Percentiles rank a stretch among this genome's conserved stretches.
Conservation (phyloP, 2,888 invertebrate species). For the Adelphocoris suturalis region DNA sequence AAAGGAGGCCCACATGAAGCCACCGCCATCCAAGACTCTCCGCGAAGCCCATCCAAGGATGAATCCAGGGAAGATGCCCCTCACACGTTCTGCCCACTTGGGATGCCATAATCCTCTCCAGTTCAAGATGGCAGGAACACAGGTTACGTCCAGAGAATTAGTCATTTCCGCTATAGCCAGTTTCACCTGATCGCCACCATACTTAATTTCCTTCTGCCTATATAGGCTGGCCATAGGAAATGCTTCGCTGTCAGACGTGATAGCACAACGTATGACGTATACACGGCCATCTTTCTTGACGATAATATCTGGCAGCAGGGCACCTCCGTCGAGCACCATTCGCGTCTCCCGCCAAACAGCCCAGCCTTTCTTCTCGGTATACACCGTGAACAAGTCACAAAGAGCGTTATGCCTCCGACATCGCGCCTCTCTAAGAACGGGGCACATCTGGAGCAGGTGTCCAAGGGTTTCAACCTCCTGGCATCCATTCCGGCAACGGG, state of each 20-base stretch:
- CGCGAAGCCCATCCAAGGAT: neutral
- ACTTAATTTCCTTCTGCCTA: neutral
- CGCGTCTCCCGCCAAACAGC: neutral
- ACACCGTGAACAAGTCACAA: neutral
- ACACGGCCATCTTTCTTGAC: neutral
- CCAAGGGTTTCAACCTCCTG: no score
- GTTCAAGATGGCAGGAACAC: no score
- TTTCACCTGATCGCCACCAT: no score
- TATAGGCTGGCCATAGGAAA: neutral
- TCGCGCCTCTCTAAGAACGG: no score
- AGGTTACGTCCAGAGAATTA: no score
- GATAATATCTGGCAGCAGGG: neutral
- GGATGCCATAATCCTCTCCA: no score
- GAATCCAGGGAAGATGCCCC: neutral
- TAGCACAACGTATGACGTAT: neutral
- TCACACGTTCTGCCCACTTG: no score
- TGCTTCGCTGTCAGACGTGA: neutral
- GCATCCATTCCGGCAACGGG: no score
- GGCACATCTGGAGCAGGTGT: no score
- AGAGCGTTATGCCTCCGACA: no score
- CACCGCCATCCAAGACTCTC: neutral
- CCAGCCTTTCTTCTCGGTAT: neutral
- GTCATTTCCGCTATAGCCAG: no score
- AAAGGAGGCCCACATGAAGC: constrained; percentile 16
- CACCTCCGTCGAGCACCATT: neutral